Evolutionary conservation across 2,797 vertebrate genomes (phyloP).

Genomic region (Chlorospingus flavigularis): DNA sequence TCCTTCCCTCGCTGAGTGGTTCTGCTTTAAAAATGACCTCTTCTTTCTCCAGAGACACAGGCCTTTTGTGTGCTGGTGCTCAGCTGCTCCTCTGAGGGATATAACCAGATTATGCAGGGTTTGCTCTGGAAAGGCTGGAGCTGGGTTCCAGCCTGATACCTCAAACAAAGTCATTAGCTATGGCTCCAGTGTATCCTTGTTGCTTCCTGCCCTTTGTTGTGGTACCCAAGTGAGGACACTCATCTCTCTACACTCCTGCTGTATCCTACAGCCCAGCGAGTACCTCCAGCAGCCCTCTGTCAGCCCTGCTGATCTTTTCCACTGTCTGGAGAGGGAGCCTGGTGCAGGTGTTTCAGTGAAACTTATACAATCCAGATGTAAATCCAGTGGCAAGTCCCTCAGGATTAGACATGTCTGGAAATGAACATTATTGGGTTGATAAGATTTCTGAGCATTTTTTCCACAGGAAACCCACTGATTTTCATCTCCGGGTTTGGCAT

Average conservation of each 20-base stretch:
- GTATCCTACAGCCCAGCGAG: not conserved
- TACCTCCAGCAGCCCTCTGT: not conserved
- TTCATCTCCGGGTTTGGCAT: slow-evolving; percentile 47
- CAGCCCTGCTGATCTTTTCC: not conserved
- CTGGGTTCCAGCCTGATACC: not conserved
- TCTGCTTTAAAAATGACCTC: not conserved
- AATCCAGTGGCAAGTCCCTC: slow-evolving; percentile 63
- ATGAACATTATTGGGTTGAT: slow-evolving; percentile 57
- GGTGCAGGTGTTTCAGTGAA: slow-evolving; percentile 56
- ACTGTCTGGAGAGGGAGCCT: not conserved
- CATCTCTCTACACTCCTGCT: not conserved
- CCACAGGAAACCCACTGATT: slow-evolving; percentile 63
- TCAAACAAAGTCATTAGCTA: not conserved
- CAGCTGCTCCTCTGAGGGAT: not conserved
- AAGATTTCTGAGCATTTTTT: slow-evolving; percentile 62
- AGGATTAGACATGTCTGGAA: slow-evolving; percentile 66
- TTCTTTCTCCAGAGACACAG: not conserved
- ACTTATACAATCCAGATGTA: slow-evolving; percentile 65
- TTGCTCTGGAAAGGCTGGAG: not conserved
- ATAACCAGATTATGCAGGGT: not conserved
- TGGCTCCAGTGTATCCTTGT: not conserved
- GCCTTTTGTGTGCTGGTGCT: not conserved
- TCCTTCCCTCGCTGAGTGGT: not conserved
- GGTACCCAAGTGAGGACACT: not conserved
- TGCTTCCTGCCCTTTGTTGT: not conserved